Percentiles rank a stretch among this genome's conserved stretches.
phyloP scores from a whole-genome alignment of 1,140 invertebrate species.

The Rhizoglyphus robini region DNA sequence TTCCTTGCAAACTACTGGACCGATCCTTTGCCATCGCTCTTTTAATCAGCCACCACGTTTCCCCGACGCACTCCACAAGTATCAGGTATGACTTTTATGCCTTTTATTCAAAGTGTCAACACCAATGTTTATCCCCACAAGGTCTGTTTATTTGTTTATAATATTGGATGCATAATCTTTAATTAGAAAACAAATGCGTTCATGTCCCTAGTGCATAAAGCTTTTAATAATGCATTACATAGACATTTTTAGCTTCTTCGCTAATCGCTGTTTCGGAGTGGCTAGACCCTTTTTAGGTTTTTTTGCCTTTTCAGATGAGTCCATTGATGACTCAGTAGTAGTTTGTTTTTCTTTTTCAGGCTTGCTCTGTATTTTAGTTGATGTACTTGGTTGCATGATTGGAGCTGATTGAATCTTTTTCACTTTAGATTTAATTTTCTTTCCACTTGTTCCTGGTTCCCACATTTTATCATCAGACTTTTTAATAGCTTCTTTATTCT shows the following conservation, averaged over 20 bases:
- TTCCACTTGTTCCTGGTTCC: neutral
- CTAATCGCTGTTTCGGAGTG: slow-evolving; percentile 15
- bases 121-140: too few species aligned
- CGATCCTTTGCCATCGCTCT: too few species aligned
- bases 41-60: too few species aligned
- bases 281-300: slow-evolving; percentile 11
- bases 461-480: neutral
- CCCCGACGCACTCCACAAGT: too few species aligned
- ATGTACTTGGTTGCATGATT: neutral
- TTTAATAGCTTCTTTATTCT: neutral
- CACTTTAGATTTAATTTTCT: neutral
- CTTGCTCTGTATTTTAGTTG: neutral
- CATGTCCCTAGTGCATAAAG: neutral
- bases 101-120: too few species aligned
- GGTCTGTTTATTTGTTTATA: too few species aligned
- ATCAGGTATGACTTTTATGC: too few species aligned
- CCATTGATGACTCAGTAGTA: neutral
- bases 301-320: neutral
- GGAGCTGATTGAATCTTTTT: neutral
- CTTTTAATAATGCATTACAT: neutral
- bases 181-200: too few species aligned
- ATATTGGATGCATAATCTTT: too few species aligned
- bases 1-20: too few species aligned
- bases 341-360: neutral
- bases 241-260: slow-evolving; percentile 11